A percentile compares a stretch with the other conserved stretches of the same genome.
These are phyloP conservation scores for Ophiothrix spiculata DNA, from an alignment of 35 echinoderm and acorn worm genomes.

Conservation along the genomic window DNA sequence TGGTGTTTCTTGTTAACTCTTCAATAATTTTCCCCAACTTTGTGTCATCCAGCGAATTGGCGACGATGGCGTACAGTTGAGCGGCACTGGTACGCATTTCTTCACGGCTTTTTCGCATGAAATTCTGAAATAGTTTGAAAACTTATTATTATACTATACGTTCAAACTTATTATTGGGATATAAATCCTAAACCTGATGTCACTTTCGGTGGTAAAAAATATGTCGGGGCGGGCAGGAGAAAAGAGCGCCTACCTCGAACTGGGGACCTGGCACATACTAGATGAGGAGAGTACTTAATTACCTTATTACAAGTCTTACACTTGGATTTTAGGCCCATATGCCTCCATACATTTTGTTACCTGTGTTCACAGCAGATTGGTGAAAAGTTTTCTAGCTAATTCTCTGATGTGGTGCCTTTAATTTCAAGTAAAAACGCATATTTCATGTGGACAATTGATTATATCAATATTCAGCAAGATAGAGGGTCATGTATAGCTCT, in stretches of 20 bases:
- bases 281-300: background rate
- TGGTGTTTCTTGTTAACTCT: slow-evolving; percentile 52
- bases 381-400: too few relatives aligned
- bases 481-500: too few relatives aligned
- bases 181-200: background rate
- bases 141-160: background rate
- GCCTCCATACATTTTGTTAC: too few relatives aligned
- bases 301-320: too few relatives aligned
- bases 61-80: slow-evolving; percentile 73
- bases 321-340: too few relatives aligned
- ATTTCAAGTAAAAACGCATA: too few relatives aligned
- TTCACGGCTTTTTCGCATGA: slow-evolving; percentile 61
- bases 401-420: too few relatives aligned
- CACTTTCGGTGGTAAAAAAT: background rate
- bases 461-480: too few relatives aligned
- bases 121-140: slow-evolving; percentile 26
- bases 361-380: too few relatives aligned
- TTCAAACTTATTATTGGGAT: background rate
- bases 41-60: slow-evolving; percentile 5
- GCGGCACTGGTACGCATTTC: slow-evolving; percentile 68
- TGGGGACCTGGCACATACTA: too few relatives aligned
- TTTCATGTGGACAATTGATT: too few relatives aligned
- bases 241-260: too few relatives aligned
- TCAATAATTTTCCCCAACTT: slow-evolving; percentile 50
- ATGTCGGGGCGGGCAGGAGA: background rate